Conservation (phyloP, 2,888 invertebrate genomes). For the Hermodice carunculata region DNA sequence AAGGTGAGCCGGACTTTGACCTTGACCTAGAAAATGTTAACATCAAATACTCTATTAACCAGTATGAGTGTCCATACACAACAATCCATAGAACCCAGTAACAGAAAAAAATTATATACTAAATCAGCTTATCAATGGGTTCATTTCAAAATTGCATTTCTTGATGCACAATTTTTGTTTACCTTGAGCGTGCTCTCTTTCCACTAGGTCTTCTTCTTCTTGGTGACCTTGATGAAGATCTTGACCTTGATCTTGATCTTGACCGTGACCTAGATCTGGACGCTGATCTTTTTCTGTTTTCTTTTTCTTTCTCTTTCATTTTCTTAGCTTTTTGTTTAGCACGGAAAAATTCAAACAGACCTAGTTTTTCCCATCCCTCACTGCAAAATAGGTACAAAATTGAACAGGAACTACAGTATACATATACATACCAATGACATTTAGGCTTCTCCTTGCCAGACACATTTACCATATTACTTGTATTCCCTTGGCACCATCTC, state of each 20-base stretch:
- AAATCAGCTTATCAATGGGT: neutral
- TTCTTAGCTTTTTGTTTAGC: conserved; percentile 93
- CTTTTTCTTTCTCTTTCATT: conserved; percentile 86
- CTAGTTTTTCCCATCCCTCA: conserved; percentile 99
- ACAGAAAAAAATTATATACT: neutral
- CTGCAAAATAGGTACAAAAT: conserved; percentile 58
- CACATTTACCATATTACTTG: no score
- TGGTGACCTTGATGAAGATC: neutral
- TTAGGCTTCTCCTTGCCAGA: no score
- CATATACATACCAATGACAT: no score
- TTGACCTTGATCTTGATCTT: conserved; percentile 45
- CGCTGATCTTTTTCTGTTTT: conserved; percentile 34
- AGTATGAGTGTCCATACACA: no score
- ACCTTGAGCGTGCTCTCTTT: conserved; percentile 2
- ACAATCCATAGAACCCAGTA: neutral
- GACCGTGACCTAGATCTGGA: conserved; percentile 45
- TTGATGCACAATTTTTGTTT: neutral
- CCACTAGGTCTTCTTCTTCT: neutral
- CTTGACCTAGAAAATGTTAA: conserved; percentile 38
- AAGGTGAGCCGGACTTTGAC: conserved; percentile 52
- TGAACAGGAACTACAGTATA: no score
- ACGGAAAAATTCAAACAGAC: conserved; percentile 97
- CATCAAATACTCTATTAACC: neutral
- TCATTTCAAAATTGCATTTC: neutral
- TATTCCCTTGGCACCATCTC: no score